Evolutionary conservation across 2,888 invertebrate species (phyloP).

Genomic region (Digitonthophagus gazella): DNA sequence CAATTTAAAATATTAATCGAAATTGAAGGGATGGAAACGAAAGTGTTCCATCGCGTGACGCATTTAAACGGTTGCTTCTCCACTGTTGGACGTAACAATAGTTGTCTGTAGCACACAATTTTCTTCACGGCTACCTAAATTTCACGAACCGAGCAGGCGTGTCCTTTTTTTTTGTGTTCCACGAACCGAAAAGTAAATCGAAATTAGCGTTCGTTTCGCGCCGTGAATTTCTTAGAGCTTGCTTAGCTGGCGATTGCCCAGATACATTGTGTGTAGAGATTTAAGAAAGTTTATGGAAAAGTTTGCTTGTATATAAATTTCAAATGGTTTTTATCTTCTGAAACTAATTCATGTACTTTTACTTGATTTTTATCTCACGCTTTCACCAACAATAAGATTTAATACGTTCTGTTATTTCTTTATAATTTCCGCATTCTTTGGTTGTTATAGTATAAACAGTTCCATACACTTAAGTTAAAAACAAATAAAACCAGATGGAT

Average conservation of each 20-base stretch:
- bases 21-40: not conserved
- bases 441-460: too few relatives aligned
- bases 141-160: not conserved
- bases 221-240: not conserved
- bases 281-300: not conserved
- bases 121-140: not conserved
- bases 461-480: too few relatives aligned
- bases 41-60: not conserved
- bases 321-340: too few relatives aligned
- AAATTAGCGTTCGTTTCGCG: not conserved
- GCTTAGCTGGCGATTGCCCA: not conserved
- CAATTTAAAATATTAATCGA: not conserved
- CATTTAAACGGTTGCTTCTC: not conserved
- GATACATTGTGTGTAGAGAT: not conserved
- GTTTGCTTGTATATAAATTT: too few relatives aligned
- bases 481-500: too few relatives aligned
- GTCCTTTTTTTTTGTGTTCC: not conserved
- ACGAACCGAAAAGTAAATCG: not conserved
- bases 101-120: not conserved
- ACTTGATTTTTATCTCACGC: too few relatives aligned
- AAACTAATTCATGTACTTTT: too few relatives aligned
- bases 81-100: not conserved
- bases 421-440: too few relatives aligned
- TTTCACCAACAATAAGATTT: too few relatives aligned
- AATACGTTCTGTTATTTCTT: too few relatives aligned